Conservation (phyloP, 2,113 vertebrate genomes). For the Phyllostomus hastatus region DNA sequence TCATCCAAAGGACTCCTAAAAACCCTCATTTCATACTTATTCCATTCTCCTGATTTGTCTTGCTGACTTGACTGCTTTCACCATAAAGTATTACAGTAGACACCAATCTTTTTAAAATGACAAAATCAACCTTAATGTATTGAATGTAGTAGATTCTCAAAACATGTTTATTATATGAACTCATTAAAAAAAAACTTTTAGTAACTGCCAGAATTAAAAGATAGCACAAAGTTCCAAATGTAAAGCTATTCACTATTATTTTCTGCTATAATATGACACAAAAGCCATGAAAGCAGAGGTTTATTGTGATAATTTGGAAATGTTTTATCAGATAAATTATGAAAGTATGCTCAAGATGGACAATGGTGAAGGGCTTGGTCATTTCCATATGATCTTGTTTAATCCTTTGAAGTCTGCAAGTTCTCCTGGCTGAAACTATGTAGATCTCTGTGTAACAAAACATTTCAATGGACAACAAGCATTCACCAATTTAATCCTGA, state of each 20-base stretch:
- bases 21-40: not conserved
- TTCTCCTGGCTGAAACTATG: not conserved
- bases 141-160: not conserved
- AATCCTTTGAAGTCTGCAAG: not conserved
- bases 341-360: not conserved
- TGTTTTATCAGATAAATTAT: not conserved
- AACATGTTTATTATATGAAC: not conserved
- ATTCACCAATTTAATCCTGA: not conserved
- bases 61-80: not conserved
- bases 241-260: not conserved
- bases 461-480: not conserved
- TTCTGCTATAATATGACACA: not conserved
- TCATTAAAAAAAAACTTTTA: not conserved
- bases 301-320: not conserved
- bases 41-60: not conserved
- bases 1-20: not conserved
- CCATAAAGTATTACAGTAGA: not conserved
- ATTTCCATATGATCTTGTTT: not conserved
- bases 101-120: not conserved
- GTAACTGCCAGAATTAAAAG: not conserved
- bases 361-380: not conserved
- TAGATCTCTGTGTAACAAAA: not conserved
- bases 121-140: not conserved
- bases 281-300: not conserved
- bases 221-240: not conserved